Evolutionary conservation across 2,113 vertebrate genomes (phyloP).

Genomic region (Uropsilus gracilis): DNA sequence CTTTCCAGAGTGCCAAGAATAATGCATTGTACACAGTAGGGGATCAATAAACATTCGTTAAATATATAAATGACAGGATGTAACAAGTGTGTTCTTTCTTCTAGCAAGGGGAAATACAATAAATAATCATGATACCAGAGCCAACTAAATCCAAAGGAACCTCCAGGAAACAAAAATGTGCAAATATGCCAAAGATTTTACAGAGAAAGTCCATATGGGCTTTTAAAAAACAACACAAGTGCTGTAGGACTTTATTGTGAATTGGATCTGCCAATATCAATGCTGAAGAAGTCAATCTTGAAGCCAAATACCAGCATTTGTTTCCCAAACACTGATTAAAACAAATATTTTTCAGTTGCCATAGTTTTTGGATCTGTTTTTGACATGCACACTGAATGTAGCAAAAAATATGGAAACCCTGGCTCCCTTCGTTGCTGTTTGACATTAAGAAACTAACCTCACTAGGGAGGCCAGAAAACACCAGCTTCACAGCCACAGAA

Average conservation of each 20-base stretch:
- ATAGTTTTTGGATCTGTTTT: slow-evolving; percentile 68
- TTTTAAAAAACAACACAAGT: slow-evolving; percentile 59
- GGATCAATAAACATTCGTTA: slow-evolving; percentile 1
- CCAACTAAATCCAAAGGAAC: slow-evolving; percentile 28
- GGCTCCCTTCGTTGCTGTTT: slow-evolving; percentile 32
- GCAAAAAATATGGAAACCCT: slow-evolving; percentile 52
- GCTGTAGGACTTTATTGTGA: background rate
- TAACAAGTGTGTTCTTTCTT: background rate
- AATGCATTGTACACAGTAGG: background rate
- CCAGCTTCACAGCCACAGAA: slow-evolving; percentile 18
- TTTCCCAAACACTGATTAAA: slow-evolving; percentile 70
- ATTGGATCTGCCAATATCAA: slow-evolving; percentile 47
- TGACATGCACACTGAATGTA: slow-evolving; percentile 15
- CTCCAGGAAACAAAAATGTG: slow-evolving; percentile 61
- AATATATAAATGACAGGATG: background rate
- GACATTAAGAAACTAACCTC: slow-evolving; percentile 45
- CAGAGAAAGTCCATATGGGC: slow-evolving; percentile 30
- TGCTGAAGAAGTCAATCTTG: background rate
- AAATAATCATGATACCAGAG: slow-evolving; percentile 37
- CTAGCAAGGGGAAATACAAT: slow-evolving; percentile 23
- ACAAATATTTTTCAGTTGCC: slow-evolving; percentile 58
- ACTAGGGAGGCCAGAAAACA: slow-evolving; percentile 47
- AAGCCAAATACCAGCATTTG: slow-evolving; percentile 41
- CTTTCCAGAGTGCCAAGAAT: slow-evolving; percentile 25
- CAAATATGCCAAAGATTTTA: slow-evolving; percentile 54